Conservation (phyloP, 2,797 vertebrate species). For the Monodelphis domestica region DNA sequence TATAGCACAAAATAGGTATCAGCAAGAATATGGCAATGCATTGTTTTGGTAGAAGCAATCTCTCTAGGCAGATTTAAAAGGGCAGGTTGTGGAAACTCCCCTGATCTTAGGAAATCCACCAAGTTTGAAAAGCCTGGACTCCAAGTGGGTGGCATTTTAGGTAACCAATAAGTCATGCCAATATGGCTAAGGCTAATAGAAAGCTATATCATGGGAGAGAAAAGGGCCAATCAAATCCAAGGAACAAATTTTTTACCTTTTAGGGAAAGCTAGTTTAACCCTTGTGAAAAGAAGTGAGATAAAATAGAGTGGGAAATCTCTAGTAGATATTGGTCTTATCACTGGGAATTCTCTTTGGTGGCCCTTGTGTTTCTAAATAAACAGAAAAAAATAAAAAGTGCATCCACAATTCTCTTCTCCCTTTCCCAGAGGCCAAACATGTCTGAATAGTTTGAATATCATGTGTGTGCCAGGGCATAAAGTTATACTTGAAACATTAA, state of each 20-base stretch:
- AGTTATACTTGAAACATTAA: background rate
- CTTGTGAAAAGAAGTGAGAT: background rate
- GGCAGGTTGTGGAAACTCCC: background rate
- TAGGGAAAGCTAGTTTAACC: background rate
- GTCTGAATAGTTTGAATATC: background rate
- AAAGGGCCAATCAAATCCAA: background rate
- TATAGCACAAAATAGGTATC: background rate
- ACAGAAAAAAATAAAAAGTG: background rate
- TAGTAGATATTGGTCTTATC: background rate
- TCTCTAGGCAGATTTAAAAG: background rate
- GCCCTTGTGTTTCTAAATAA: background rate
- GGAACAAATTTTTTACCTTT: background rate
- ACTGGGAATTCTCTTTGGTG: background rate
- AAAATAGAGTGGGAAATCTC: background rate
- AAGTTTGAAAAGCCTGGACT: background rate
- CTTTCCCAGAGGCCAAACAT: background rate
- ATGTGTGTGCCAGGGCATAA: background rate
- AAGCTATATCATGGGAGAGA: background rate
- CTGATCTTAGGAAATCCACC: background rate
- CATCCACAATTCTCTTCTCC: background rate
- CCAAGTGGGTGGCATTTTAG: background rate
- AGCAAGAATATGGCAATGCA: background rate
- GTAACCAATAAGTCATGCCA: background rate
- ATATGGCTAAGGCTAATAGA: background rate
- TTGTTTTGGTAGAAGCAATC: background rate